phyloP scores from a whole-genome alignment of 2,113 vertebrate genomes.

The Corynorhinus townsendii region DNA sequence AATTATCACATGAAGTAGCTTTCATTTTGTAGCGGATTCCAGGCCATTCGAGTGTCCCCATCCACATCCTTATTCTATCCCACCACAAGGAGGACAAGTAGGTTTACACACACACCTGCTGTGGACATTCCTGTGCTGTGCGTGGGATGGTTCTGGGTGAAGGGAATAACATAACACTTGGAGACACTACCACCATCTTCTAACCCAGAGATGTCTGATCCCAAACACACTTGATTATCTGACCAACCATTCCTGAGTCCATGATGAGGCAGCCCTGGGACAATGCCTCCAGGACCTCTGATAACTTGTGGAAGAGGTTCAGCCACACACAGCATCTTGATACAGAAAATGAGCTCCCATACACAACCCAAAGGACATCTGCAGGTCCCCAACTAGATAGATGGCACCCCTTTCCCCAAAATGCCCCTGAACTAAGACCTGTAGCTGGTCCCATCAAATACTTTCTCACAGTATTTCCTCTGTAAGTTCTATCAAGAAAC shows the following conservation, averaged over 20 bases:
- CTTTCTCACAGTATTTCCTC: constrained; percentile 9
- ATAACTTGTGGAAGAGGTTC: background rate
- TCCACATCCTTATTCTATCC: background rate
- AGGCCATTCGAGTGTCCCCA: background rate
- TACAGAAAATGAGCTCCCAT: background rate
- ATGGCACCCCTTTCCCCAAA: background rate
- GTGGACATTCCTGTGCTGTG: background rate
- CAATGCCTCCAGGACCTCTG: background rate
- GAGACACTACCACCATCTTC: background rate
- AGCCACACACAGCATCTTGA: background rate
- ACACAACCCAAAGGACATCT: background rate
- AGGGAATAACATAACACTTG: background rate
- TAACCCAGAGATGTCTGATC: background rate
- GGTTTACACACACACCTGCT: background rate
- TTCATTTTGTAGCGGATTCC: background rate
- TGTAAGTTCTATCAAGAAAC: background rate
- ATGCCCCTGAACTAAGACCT: background rate
- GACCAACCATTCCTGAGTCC: background rate
- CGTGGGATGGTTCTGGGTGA: background rate
- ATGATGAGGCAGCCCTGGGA: background rate
- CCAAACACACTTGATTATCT: background rate
- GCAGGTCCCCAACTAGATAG: background rate
- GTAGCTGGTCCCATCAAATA: background rate
- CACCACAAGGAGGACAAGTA: background rate
- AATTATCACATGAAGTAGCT: background rate